phyloP scores from a whole-genome alignment of 2,888 invertebrate genomes.

The Antheraea yamamai region DNA sequence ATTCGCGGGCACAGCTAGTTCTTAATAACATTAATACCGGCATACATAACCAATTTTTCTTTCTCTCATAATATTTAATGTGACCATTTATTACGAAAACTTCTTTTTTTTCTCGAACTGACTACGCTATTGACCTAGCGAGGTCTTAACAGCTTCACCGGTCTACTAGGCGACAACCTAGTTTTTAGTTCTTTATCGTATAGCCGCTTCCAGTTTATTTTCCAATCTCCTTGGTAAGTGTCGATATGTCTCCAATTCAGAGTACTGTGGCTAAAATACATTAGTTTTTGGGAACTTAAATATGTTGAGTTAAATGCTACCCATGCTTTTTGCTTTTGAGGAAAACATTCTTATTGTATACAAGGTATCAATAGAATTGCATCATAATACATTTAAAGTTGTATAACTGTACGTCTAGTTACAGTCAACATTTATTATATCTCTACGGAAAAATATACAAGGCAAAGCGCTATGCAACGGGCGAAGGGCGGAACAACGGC shows the following conservation, averaged over 20 bases:
- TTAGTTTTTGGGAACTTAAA: neutral
- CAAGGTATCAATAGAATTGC: neutral
- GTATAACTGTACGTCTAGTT: neutral
- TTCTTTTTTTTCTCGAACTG: too few relatives aligned
- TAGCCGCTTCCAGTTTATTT: too few relatives aligned
- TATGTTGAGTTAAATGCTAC: neutral
- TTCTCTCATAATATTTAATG: too few relatives aligned
- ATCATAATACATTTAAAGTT: neutral
- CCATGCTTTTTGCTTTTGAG: neutral
- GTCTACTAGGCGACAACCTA: too few relatives aligned
- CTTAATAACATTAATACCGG: too few relatives aligned
- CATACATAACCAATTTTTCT: too few relatives aligned
- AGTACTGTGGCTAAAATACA: neutral
- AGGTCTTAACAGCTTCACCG: too few relatives aligned
- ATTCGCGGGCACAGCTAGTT: too few relatives aligned
- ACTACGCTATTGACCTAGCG: too few relatives aligned
- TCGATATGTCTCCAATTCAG: neutral
- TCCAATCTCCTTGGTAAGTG: neutral
- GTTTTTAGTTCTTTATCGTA: too few relatives aligned
- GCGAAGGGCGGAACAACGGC: constrained; percentile 68
- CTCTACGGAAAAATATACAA: constrained; percentile 40
- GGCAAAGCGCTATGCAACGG: constrained; percentile 27
- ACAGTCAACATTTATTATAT: constrained; percentile 7
- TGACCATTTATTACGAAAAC: too few relatives aligned
- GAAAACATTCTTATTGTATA: neutral